These are phyloP conservation scores for Hylaeus anthracinus DNA, from an alignment of 1,140 invertebrate species.

Conservation along the genomic window DNA sequence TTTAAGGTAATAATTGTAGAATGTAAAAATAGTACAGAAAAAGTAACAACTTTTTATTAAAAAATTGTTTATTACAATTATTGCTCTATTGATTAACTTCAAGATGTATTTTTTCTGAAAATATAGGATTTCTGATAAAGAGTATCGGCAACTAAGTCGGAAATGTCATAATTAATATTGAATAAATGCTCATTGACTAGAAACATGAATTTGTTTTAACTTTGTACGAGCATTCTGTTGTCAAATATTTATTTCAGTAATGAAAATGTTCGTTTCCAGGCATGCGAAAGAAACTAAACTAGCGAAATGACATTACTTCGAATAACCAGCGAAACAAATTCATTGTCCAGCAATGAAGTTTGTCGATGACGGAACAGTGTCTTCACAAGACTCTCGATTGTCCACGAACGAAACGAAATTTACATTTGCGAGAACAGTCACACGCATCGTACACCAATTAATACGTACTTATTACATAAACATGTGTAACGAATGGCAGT, in stretches of 20 bases:
- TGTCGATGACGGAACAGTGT: slow-evolving; percentile 13
- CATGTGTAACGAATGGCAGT: slow-evolving; percentile 67
- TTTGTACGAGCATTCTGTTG: too few species aligned
- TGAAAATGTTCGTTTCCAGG: background rate
- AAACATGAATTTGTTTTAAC: too few species aligned
- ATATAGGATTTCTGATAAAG: too few species aligned
- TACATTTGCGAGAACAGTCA: slow-evolving; percentile 67
- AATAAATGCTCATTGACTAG: too few species aligned
- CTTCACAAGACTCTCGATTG: background rate
- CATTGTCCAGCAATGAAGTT: slow-evolving; percentile 60
- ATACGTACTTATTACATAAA: slow-evolving; percentile 63
- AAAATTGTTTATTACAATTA: too few species aligned
- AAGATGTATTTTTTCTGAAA: too few species aligned
- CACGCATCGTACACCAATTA: slow-evolving; percentile 61
- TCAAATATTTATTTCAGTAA: background rate
- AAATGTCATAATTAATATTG: too few species aligned
- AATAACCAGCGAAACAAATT: slow-evolving; percentile 44
- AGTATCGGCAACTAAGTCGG: too few species aligned
- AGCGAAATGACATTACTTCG: background rate
- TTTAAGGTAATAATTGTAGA: too few species aligned
- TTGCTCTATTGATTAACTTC: too few species aligned
- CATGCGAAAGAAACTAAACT: background rate
- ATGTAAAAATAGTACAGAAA: too few species aligned
- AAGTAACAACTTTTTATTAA: too few species aligned
- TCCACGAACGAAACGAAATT: slow-evolving; percentile 9